These are phyloP conservation scores for Leptogaster cylindrica DNA, from an alignment of 2,888 invertebrate species.

Conservation along the genomic window DNA sequence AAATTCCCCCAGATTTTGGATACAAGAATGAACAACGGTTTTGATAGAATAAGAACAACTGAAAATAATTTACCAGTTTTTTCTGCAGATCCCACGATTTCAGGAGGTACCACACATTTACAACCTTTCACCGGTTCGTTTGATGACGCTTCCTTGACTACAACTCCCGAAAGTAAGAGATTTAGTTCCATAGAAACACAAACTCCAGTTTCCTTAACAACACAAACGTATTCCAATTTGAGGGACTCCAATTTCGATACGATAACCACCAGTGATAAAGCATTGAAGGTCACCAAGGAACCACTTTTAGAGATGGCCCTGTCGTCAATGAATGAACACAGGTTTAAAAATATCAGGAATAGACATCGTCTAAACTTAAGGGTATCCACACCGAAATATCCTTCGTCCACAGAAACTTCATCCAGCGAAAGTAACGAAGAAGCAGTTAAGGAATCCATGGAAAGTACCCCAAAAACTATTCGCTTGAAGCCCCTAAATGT, in stretches of 20 bases:
- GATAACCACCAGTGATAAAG: background rate
- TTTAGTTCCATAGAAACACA: background rate
- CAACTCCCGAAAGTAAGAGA: background rate
- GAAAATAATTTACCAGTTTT: too few relatives aligned
- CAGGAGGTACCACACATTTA: background rate
- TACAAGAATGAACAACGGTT: background rate
- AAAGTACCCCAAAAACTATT: conserved; percentile 9
- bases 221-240: conserved; percentile 5
- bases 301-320: background rate
- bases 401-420: background rate
- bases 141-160: background rate
- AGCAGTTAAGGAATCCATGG: background rate
- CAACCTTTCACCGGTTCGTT: too few relatives aligned
- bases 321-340: background rate
- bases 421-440: background rate
- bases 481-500: conserved; percentile 58
- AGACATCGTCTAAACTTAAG: background rate
- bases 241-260: conserved; percentile 2
- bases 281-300: conserved; percentile 7
- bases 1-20: background rate
- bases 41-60: background rate
- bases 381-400: background rate
- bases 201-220: conserved; percentile 18
- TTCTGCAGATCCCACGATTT: background rate
- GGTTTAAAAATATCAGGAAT: background rate